Evolutionary conservation across 2,797 vertebrate genomes (phyloP).

Genomic region (Leptoclinus maculatus): DNA sequence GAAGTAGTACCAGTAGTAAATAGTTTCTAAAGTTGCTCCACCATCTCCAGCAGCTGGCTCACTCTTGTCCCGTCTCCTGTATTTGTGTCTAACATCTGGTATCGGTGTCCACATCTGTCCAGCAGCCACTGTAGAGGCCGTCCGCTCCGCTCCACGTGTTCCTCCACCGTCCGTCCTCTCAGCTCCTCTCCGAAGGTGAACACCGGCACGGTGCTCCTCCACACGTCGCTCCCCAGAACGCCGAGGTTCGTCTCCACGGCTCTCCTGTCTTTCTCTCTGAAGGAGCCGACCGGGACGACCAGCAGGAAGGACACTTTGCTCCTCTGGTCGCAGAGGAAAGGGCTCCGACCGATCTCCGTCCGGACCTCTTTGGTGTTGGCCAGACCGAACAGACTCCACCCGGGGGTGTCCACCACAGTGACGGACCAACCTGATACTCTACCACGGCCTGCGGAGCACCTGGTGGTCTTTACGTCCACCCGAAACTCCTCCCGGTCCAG

Average conservation of each 20-base stretch:
- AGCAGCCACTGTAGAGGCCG: slow-evolving; percentile 58
- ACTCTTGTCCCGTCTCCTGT: slow-evolving; percentile 34
- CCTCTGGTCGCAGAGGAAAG: slow-evolving; percentile 20
- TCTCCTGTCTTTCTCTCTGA: slow-evolving; percentile 53
- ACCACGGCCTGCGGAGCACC: slow-evolving; percentile 18
- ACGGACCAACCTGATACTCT: slow-evolving; percentile 37
- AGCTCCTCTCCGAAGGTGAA: slow-evolving; percentile 68
- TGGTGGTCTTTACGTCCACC: slow-evolving; percentile 32
- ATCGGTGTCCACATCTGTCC: slow-evolving; percentile 52
- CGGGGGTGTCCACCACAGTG: slow-evolving; percentile 70
- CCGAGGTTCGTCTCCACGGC: slow-evolving; percentile 54
- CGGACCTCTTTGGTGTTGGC: slow-evolving; percentile 42
- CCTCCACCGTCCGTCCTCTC: slow-evolving; percentile 42
- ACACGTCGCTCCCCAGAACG: slow-evolving; percentile 43
- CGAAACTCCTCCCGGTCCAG: slow-evolving; percentile 50
- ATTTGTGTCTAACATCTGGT: slow-evolving; percentile 52
- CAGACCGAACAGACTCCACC: slow-evolving; percentile 70
- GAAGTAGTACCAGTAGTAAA: slow-evolving; percentile 9
- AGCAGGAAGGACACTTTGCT: slow-evolving; percentile 52
- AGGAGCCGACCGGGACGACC: slow-evolving; percentile 62
- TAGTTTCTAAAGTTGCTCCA: slow-evolving; percentile 10
- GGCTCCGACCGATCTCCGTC: slow-evolving; percentile 48
- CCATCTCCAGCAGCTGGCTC: slow-evolving; percentile 51
- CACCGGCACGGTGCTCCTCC: slow-evolving; percentile 58
- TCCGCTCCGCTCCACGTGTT: slow-evolving; percentile 46